A percentile compares a stretch with the other conserved stretches of the same genome.
Conservation (phyloP, 2,797 vertebrate genomes). For the Naso thynnoides region DNA sequence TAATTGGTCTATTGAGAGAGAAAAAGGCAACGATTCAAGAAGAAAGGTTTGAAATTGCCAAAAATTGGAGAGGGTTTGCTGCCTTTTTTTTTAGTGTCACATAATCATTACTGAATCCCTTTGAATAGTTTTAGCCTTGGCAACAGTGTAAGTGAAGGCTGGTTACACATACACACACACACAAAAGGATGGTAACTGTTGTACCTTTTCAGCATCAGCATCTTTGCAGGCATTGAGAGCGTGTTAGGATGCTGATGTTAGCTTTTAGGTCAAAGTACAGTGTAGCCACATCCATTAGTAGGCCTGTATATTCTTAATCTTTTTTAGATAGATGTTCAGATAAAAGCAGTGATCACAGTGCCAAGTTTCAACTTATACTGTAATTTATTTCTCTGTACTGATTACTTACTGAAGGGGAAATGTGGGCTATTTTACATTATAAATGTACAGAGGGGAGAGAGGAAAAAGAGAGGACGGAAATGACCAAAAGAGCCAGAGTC, state of each 20-base stretch:
- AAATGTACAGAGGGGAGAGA: no score
- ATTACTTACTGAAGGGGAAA: no score
- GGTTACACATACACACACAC: neutral
- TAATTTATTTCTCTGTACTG: no score
- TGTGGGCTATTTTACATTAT: no score
- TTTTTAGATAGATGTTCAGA: no score
- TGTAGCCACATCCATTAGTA: no score
- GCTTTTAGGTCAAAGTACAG: neutral
- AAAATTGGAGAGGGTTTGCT: neutral
- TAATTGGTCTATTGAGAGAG: neutral
- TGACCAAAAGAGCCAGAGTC: no score
- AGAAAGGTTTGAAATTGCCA: neutral
- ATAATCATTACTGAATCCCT: neutral
- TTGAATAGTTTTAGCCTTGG: neutral
- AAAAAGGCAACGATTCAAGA: neutral
- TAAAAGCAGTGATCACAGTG: no score
- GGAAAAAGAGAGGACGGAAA: no score
- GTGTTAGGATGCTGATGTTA: neutral
- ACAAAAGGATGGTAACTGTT: neutral
- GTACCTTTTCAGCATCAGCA: neutral
- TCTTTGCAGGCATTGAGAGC: neutral
- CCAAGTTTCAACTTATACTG: no score
- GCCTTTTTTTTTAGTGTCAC: neutral
- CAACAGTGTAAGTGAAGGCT: neutral
- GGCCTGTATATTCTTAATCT: no score